These are phyloP conservation scores for Gasterosteus nipponicus DNA, from an alignment of 2,113 vertebrate genomes.

Conservation along the genomic window DNA sequence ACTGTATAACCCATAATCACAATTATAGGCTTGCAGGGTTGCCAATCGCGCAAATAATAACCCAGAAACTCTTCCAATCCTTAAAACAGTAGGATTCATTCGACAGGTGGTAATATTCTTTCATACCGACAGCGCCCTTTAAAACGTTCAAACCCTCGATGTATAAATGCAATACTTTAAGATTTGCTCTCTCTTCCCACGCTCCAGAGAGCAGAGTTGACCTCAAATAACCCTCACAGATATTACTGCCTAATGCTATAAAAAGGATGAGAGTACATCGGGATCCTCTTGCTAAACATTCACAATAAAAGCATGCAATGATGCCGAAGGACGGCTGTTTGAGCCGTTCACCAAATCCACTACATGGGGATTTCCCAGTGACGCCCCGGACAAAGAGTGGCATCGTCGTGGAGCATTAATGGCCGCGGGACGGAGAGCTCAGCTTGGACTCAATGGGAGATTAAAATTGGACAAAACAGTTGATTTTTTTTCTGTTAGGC, in stretches of 20 bases:
- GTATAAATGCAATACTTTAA: background rate
- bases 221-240: constrained; percentile 33
- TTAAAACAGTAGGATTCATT: constrained; percentile 20
- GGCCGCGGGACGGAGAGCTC: constrained; percentile 28
- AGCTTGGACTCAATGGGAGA: constrained; percentile 28
- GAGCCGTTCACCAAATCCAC: constrained; percentile 52
- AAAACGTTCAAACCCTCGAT: constrained; percentile 7
- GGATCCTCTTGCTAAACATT: constrained; percentile 37
- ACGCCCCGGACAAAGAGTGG: constrained; percentile 33
- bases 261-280: constrained; percentile 24
- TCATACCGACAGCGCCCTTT: background rate
- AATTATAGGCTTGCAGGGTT: constrained; percentile 52
- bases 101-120: background rate
- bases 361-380: constrained; percentile 47
- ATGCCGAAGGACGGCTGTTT: constrained; percentile 41
- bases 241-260: constrained; percentile 32
- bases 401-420: constrained; percentile 54
- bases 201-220: constrained; percentile 16
- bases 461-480: background rate
- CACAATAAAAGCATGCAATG: constrained; percentile 7
- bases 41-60: constrained; percentile 40
- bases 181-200: constrained; percentile 12
- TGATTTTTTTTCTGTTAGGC: background rate
- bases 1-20: constrained; percentile 54
- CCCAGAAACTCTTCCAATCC: constrained; percentile 15